phyloP scores from a whole-genome alignment of 2,888 invertebrate species.

The Apodemia zela region DNA sequence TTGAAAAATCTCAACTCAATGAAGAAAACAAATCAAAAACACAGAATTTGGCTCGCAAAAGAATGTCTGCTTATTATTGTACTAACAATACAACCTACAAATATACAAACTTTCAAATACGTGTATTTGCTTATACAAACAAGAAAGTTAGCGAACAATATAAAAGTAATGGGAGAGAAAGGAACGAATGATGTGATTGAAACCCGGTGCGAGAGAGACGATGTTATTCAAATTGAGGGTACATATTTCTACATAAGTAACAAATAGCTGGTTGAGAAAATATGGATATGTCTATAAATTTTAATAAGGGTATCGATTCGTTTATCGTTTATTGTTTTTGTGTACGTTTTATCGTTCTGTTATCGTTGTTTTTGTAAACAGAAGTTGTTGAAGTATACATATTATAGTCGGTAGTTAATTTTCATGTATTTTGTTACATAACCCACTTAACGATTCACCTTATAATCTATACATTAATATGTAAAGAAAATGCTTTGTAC shows the following conservation, averaged over 20 bases:
- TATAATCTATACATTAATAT: no score
- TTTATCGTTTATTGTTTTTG: constrained; percentile 18
- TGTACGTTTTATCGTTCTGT: not conserved
- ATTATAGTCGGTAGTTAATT: not conserved
- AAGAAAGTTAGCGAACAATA: constrained; percentile 81
- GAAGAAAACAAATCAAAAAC: constrained; percentile 18
- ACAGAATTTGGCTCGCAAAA: constrained; percentile 24
- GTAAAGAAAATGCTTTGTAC: no score
- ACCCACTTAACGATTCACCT: no score
- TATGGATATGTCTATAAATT: constrained; percentile 55
- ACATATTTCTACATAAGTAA: constrained; percentile 80
- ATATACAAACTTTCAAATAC: constrained; percentile 80
- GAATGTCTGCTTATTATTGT: constrained; percentile 42
- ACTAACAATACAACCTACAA: constrained; percentile 70
- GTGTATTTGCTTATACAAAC: constrained; percentile 80
- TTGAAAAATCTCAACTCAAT: not conserved
- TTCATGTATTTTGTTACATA: no score
- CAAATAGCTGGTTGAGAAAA: constrained; percentile 74
- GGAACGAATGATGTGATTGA: constrained; percentile 44
- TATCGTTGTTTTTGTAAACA: constrained; percentile 2
- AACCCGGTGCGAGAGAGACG: constrained; percentile 55
- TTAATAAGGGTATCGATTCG: constrained; percentile 11
- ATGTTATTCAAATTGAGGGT: constrained; percentile 78
- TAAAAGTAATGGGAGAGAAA: constrained; percentile 78
- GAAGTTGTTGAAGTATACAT: not conserved